Percentiles rank a stretch among this genome's conserved stretches.
phyloP scores from a whole-genome alignment of 2,888 invertebrate species.

The Pandemis heparana region DNA sequence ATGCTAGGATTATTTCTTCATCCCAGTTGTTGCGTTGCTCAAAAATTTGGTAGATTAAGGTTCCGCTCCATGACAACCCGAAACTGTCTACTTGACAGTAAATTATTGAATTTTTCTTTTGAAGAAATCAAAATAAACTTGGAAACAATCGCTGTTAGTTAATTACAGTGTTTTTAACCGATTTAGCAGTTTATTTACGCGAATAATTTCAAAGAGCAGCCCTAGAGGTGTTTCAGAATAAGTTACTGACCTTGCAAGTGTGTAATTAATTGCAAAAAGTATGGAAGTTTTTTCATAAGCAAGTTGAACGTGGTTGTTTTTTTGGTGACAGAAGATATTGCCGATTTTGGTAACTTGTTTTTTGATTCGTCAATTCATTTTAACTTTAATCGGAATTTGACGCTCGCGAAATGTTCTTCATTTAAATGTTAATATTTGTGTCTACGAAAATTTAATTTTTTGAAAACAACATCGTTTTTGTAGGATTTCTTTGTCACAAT shows the following conservation, averaged over 20 bases:
- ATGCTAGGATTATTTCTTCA: no score
- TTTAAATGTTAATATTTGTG: not conserved
- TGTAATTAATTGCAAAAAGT: slow-evolving; percentile 20
- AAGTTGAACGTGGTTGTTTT: slow-evolving; percentile 34
- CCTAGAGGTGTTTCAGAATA: not conserved
- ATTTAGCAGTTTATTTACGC: not conserved
- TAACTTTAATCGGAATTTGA: not conserved
- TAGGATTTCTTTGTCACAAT: not conserved
- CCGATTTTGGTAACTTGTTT: slow-evolving; percentile 17
- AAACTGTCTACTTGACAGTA: slow-evolving; percentile 37
- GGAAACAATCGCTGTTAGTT: slow-evolving; percentile 29
- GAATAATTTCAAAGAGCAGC: not conserved
- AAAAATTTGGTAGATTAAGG: not conserved
- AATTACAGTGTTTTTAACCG: not conserved
- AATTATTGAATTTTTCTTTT: slow-evolving; percentile 44
- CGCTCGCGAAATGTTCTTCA: not conserved
- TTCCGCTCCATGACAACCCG: not conserved
- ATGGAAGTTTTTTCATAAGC: slow-evolving; percentile 30
- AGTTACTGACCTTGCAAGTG: slow-evolving; percentile 30
- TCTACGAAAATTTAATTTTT: not conserved
- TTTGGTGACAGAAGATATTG: slow-evolving; percentile 24
- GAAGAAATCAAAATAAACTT: slow-evolving; percentile 44
- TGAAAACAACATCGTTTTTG: not conserved
- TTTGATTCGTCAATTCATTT: not conserved
- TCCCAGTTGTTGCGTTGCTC: not conserved